Evolutionary conservation across 2,888 invertebrate genomes (phyloP), one percentile per base, ranked within the genome.

Genomic region (Cerastis rubricosa): DNA sequence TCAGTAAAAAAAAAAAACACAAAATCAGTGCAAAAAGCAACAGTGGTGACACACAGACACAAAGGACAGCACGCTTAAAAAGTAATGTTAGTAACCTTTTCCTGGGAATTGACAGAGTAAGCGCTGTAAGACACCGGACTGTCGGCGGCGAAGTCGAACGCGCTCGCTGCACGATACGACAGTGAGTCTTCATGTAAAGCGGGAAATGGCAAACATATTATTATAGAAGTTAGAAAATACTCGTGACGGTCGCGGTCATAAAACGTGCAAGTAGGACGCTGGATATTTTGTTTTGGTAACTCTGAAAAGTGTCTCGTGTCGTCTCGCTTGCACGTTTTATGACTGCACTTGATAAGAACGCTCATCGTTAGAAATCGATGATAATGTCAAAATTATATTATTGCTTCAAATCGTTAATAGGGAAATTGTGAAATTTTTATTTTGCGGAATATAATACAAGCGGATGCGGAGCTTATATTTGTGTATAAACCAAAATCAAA

Each of bases 51-150:
- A 87, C 68, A 87, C 73, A 86, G 19, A 85, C 75, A 82, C 66
- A 89, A 79, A 88, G 75, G 81, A 90, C 87, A 72, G 66, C 87
- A 90, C 90, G 70, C 74, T 84, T 82, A 85, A 14, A 81, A 66
- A 81, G 40, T 78, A 83, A 89, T 91, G 94, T 96, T 96, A 96
- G 95, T 96, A 94, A 97, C 97, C 97, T 97, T 96, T 81, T 96
- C 96, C 87, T 96, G 96, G 11, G 94, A 93, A 92, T 95, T 94
- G 93, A 96, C 95, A 73, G 97, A 96, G 92, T 92, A 95, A 86
- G 95, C 95, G 92, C 96, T 96, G 94, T 94, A 95, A 71, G 96
- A 95, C 80, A 96, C 94, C 11, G 95, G 94, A 78, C 94, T 94
- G 90, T 95, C 95, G 12, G 91, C 94, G 51, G 92, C 92, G 91